Conservation (phyloP, 2,113 vertebrate genomes). For the Oncorhynchus keta region DNA sequence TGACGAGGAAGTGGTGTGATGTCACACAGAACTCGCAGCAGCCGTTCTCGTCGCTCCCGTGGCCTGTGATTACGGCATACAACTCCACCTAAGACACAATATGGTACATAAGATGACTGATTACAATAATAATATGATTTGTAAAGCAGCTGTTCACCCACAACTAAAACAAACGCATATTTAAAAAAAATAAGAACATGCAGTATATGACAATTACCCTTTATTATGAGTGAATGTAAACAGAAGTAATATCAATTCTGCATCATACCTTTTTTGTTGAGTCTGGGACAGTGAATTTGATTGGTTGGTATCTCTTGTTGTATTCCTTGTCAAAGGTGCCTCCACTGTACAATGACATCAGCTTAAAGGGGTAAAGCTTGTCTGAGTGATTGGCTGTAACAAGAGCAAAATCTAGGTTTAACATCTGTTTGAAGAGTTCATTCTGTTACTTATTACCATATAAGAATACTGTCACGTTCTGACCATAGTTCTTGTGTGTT, state of each 20-base stretch:
- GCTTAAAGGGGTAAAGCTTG: slow-evolving; percentile 57
- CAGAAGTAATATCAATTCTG: background rate
- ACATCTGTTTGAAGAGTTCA: background rate
- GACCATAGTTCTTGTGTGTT: too few relatives aligned
- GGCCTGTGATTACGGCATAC: slow-evolving; percentile 76
- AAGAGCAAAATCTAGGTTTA: background rate
- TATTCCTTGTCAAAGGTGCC: slow-evolving; percentile 76
- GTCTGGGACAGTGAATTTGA: slow-evolving; percentile 61
- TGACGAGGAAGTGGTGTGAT: slow-evolving; percentile 76
- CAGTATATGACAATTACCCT: background rate
- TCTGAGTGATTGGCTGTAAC: slow-evolving; percentile 34
- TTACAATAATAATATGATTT: background rate
- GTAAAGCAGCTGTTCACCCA: too few relatives aligned
- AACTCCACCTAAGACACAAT: slow-evolving; percentile 71
- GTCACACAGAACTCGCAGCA: slow-evolving; percentile 80
- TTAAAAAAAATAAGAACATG: background rate
- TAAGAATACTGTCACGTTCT: too few relatives aligned
- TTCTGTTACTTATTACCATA: background rate
- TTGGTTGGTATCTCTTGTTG: slow-evolving; percentile 70
- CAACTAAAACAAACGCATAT: background rate
- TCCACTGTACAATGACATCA: slow-evolving; percentile 66
- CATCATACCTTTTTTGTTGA: slow-evolving; percentile 69
- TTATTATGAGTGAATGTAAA: background rate
- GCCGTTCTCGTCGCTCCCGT: slow-evolving; percentile 74
- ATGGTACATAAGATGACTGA: background rate